Conservation (phyloP, 2,888 invertebrate species). For the Rhagium mordax region DNA sequence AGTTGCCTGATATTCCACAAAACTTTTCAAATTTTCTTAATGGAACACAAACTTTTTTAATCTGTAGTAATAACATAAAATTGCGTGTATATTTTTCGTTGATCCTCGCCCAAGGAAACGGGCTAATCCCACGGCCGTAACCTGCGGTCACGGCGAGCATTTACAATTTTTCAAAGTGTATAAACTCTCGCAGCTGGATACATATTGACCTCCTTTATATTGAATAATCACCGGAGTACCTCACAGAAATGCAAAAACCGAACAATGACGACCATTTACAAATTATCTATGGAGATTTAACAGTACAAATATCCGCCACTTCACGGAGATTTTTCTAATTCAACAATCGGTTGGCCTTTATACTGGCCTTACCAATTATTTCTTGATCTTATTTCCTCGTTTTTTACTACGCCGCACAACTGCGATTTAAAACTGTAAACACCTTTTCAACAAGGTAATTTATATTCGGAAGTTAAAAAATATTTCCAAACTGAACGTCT, state of each 20-base stretch:
- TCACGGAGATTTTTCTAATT: constrained; percentile 32
- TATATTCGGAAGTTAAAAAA: too few species aligned
- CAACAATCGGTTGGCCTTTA: constrained; percentile 12
- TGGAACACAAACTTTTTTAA: constrained; percentile 2
- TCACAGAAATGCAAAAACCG: constrained; percentile 40
- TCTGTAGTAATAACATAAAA: constrained; percentile 7
- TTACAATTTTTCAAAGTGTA: constrained; percentile 20
- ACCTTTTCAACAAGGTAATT: too few species aligned
- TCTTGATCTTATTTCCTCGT: neutral
- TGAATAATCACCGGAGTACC: constrained; percentile 31
- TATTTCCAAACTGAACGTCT: too few species aligned
- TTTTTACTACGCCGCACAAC: too few species aligned
- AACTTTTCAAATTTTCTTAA: constrained; percentile 15
- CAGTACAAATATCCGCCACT: constrained; percentile 37
- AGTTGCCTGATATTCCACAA: neutral
- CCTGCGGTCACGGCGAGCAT: constrained; percentile 33
- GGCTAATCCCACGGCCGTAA: constrained; percentile 31
- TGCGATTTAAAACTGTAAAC: too few species aligned
- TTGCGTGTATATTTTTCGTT: neutral
- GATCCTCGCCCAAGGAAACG: constrained; percentile 11
- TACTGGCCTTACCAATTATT: constrained; percentile 14
- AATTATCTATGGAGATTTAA: constrained; percentile 58
- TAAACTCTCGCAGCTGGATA: constrained; percentile 28
- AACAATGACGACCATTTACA: constrained; percentile 51
- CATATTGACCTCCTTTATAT: constrained; percentile 31